Percentiles rank a stretch among this genome's conserved stretches.
These are phyloP conservation scores for Acyrthosiphon pisum DNA, from an alignment of 1,140 invertebrate species.

Conservation along the genomic window DNA sequence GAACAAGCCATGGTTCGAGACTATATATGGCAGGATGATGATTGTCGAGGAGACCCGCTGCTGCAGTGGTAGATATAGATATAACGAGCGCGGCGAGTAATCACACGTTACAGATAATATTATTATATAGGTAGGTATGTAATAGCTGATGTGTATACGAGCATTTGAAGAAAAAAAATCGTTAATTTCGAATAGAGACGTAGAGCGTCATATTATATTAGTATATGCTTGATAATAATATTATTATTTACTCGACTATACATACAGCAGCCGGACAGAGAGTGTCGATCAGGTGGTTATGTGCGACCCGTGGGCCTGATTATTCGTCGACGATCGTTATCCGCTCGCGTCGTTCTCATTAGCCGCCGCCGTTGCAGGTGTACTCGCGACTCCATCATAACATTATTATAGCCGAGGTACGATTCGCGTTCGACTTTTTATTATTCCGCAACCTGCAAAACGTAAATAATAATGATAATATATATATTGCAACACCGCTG, in stretches of 20 bases:
- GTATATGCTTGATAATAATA: background rate
- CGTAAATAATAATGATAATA: background rate
- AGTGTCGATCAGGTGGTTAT: background rate
- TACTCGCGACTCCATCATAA: background rate
- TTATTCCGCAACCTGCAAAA: background rate
- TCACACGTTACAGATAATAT: background rate
- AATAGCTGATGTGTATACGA: background rate
- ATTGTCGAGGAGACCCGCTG: background rate
- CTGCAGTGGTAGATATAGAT: background rate
- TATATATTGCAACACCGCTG: accelerated
- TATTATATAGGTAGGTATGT: background rate
- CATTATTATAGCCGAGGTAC: no score
- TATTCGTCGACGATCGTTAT: slow-evolving; percentile 26
- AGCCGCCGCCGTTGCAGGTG: background rate
- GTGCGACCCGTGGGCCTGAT: background rate
- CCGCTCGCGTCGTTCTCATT: background rate
- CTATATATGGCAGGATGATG: background rate
- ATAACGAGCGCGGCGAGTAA: background rate
- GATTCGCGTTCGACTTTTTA: background rate
- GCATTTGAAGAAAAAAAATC: background rate
- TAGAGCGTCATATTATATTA: no score
- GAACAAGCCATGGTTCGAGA: background rate
- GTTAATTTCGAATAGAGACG: background rate
- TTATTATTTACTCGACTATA: background rate
- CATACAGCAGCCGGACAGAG: background rate